Evolutionary conservation across 2,797 vertebrate genomes (phyloP).

Genomic region (Sandelia bainsii): DNA sequence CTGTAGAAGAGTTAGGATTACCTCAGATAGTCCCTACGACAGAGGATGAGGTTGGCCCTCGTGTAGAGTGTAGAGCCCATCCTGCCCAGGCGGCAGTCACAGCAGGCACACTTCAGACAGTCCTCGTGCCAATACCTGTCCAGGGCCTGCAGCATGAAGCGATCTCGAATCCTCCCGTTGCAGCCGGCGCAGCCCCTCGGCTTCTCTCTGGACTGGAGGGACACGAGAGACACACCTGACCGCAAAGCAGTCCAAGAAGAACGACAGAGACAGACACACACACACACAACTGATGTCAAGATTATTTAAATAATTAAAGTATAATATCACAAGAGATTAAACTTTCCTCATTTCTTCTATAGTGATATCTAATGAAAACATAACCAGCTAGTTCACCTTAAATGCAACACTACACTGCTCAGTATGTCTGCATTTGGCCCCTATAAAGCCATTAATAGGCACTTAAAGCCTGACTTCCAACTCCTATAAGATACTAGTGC

Average conservation of each 20-base stretch:
- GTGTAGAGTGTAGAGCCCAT: conserved; percentile 98
- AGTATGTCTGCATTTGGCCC: too few relatives aligned
- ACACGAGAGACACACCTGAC: conserved; percentile 94
- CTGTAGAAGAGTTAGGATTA: conserved; percentile 52
- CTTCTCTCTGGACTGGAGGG: conserved; percentile 96
- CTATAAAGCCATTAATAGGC: too few relatives aligned
- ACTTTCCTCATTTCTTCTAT: too few relatives aligned
- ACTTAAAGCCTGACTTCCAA: too few relatives aligned
- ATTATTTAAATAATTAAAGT: too few relatives aligned
- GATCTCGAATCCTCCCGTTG: conserved; percentile 97
- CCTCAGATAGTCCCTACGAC: conserved; percentile 98
- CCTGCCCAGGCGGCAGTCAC: conserved; percentile 96
- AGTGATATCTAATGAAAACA: background rate
- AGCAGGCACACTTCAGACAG: conserved; percentile 98
- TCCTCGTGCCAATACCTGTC: conserved; percentile 99
- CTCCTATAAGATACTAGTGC: too few relatives aligned
- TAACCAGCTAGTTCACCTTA: background rate
- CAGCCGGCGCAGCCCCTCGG: conserved; percentile 97
- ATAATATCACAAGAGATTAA: too few relatives aligned
- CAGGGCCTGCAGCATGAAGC: conserved; percentile 97
- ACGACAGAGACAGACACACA: background rate
- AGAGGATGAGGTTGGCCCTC: conserved; percentile 98
- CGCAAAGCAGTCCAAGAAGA: background rate
- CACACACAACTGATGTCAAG: too few relatives aligned
- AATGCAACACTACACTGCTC: background rate